Evolutionary conservation across 2,113 vertebrate genomes (phyloP).

Genomic region (Pachyramphus minor): DNA sequence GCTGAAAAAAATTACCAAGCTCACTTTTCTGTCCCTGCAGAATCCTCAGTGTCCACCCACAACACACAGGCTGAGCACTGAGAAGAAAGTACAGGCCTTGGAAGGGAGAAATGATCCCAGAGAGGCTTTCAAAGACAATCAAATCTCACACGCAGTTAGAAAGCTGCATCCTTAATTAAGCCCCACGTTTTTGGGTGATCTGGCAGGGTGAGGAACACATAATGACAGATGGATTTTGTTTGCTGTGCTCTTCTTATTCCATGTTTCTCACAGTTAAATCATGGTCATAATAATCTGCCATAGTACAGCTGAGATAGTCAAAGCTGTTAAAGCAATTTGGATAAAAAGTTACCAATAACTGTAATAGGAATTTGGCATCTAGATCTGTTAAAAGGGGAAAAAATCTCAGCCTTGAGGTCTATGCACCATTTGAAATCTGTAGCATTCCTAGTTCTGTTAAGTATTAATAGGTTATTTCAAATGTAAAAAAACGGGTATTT

Average conservation of each 20-base stretch:
- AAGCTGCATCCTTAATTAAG: background rate
- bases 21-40: background rate
- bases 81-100: background rate
- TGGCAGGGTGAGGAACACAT: background rate
- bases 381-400: background rate
- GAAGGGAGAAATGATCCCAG: background rate
- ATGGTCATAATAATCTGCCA: background rate
- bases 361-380: background rate
- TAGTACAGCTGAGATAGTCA: background rate
- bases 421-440: background rate
- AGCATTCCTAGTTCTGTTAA: background rate
- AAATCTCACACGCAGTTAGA: background rate
- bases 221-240: background rate
- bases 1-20: background rate
- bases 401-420: background rate
- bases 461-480: background rate
- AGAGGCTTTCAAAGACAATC: background rate
- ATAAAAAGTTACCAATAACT: conserved; percentile 6
- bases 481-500: background rate
- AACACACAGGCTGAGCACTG: background rate
- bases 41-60: background rate
- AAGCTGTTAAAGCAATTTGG: conserved; percentile 34
- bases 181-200: background rate
- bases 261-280: background rate
- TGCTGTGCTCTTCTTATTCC: background rate